Conservation (phyloP, 2,888 invertebrate species). For the Phengaris alcon region DNA sequence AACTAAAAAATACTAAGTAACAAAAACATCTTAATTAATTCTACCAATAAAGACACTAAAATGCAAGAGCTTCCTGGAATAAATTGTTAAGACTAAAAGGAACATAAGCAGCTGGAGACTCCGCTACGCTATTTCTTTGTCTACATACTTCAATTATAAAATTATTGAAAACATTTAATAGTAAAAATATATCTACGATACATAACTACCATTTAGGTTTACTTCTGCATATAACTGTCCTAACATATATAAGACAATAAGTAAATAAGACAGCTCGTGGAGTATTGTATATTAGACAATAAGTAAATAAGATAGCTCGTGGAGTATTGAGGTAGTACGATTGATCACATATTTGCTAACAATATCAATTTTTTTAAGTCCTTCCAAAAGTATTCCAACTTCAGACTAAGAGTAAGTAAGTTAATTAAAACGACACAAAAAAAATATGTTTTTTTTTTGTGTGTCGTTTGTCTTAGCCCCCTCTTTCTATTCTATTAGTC, state of each 20-base stretch:
- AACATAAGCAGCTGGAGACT: neutral
- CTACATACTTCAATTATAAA: neutral
- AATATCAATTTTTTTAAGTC: no score
- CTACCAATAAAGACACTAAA: neutral
- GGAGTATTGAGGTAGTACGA: no score
- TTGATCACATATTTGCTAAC: no score
- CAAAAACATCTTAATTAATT: constrained; percentile 21
- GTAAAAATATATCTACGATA: neutral
- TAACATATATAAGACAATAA: no score
- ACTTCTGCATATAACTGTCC: no score
- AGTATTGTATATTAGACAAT: no score
- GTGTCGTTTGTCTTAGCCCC: no score
- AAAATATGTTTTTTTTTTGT: no score
- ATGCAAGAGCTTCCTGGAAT: neutral
- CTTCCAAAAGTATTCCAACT: no score
- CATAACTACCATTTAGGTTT: neutral
- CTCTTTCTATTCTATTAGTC: neutral
- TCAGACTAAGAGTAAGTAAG: no score
- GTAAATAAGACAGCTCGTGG: no score
- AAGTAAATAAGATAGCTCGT: no score
- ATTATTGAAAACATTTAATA: neutral
- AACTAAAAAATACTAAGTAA: constrained; percentile 1
- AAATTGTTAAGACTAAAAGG: neutral
- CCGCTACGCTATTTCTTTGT: neutral
- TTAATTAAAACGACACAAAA: neutral